Conservation (phyloP, 2,113 vertebrate species). For the Dolichallabes microphthalmus region DNA sequence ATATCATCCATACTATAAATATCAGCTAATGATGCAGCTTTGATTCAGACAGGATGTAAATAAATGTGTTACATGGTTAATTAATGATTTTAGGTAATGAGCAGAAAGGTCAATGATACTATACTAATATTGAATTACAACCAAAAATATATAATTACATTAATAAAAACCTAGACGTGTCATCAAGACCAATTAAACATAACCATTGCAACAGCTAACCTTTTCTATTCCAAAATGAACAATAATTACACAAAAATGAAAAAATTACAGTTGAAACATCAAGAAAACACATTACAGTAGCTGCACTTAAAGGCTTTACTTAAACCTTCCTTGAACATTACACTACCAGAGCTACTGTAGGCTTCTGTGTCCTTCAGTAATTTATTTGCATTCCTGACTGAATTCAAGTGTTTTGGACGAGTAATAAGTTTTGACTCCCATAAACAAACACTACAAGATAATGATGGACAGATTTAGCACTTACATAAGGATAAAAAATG, state of each 20-base stretch:
- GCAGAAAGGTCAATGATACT: neutral
- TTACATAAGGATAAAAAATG: neutral
- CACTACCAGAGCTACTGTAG: neutral
- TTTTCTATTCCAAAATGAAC: neutral
- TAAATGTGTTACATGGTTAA: neutral
- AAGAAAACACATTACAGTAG: neutral
- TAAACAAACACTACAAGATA: neutral
- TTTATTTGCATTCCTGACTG: neutral
- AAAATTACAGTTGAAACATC: neutral
- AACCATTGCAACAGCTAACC: neutral
- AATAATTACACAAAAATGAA: neutral
- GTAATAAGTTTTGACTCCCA: neutral
- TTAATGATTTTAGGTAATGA: neutral
- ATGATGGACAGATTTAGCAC: constrained; percentile 5
- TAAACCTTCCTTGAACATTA: neutral
- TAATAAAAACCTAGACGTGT: neutral
- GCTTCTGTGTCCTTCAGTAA: neutral
- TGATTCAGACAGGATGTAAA: neutral
- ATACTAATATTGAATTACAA: neutral
- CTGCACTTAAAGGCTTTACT: neutral
- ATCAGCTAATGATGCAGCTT: constrained; percentile 1
- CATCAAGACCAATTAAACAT: neutral
- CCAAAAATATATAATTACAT: neutral
- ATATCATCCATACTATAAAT: neutral
- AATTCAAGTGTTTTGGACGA: neutral